Base-by-base conservation (phyloP, 2,888 invertebrate genomes). In the Dione juno region DNA sequence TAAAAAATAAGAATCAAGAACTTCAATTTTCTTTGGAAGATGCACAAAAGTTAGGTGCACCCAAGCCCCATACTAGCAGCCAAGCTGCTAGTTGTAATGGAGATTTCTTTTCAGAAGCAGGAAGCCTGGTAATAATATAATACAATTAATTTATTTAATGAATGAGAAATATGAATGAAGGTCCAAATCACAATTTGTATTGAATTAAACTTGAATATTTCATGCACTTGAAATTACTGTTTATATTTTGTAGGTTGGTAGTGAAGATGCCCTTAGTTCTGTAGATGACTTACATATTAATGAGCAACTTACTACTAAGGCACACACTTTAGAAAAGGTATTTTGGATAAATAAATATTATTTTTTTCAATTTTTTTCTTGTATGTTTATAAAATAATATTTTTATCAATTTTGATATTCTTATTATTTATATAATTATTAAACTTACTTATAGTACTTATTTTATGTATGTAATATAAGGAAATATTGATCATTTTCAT, bases 181-280 rank as follows among this genome's bases (percentile, higher is more conserved):
- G n/a, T n/a, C n/a, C n/a, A n/a, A n/a, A n/a, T n/a, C n/a, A n/a
- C 28, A 28, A 28, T 28, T 3, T 28, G 28, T 28, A 28, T 28
- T 2, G 3, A 28, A 28, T 28, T 28, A 28, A 28, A 28, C 28
- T 28, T 28, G 28, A 28, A 28, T 28, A 5, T 28, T 28, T 28
- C 28, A 28, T 14, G n/a, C n/a, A 14, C 14, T 35, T 9, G 21
- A 54, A 10, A 28, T 41, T 14, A n/a, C 3, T 28, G 28, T 28
- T 40, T 13, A 13, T 35, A 35, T 64, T 40, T 81, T 81, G 9
- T 80, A 95, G 95, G 84, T 95, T 74, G 95, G 95, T 57, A 95
- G 95, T 83, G 95, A 95, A 79, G 95, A 95, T 83, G 95, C 95
- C 0, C 82, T 95, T 7, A 95, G 95, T 86, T 93, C 93, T 75